These are phyloP conservation scores for Odontamblyopus lacepedii DNA, from an alignment of 2,797 vertebrate genomes.

Conservation along the genomic window DNA sequence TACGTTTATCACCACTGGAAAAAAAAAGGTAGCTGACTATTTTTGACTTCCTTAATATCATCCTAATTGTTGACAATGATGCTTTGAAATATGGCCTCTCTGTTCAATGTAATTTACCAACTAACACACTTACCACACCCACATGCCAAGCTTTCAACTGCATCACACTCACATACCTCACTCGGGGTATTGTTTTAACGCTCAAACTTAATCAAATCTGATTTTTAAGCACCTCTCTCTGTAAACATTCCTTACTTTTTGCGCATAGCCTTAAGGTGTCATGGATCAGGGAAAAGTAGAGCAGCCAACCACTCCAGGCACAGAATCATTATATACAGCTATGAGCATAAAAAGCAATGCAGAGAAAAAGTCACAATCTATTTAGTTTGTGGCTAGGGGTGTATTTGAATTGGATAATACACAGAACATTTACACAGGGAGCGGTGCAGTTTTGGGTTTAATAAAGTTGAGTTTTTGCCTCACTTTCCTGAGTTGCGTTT, in stretches of 20 bases:
- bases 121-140: conserved; percentile 1
- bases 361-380: conserved; percentile 63
- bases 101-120: conserved; percentile 6
- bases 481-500: conserved; percentile 27
- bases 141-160: not conserved
- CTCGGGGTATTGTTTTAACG: conserved; percentile 61
- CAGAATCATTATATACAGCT: conserved; percentile 63
- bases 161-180: conserved; percentile 32
- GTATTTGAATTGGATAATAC: conserved; percentile 57
- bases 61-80: not conserved
- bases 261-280: conserved; percentile 56
- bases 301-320: conserved; percentile 66
- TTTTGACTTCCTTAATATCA: not conserved
- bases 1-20: not conserved
- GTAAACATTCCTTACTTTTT: conserved; percentile 63
- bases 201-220: conserved; percentile 73
- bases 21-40: not conserved
- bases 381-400: conserved; percentile 68
- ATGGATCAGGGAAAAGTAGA: conserved; percentile 72
- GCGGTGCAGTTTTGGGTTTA: conserved; percentile 31
- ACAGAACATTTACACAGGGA: conserved; percentile 32
- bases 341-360: conserved; percentile 53
- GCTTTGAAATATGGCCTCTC: conserved; percentile 14
- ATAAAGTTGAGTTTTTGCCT: conserved; percentile 22
- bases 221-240: conserved; percentile 55